Percentiles rank a stretch among this genome's conserved stretches.
phyloP scores from a whole-genome alignment of 2,797 vertebrate genomes.

The Poeciliopsis paucimaculata region DNA sequence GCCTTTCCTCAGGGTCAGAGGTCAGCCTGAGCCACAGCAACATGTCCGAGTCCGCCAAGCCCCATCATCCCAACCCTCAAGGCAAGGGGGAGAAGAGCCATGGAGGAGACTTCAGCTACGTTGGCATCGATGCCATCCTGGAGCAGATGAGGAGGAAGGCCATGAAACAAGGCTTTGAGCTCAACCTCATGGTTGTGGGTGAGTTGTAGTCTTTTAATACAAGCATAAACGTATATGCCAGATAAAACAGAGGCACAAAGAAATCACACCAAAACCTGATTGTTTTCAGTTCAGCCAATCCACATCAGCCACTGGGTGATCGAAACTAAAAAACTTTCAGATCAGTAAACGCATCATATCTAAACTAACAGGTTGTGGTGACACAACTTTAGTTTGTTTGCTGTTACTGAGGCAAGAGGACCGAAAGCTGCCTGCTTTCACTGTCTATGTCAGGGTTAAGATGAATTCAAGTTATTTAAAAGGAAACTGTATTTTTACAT shows the following conservation, averaged over 20 bases:
- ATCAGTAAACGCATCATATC: background rate
- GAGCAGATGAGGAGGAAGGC: constrained; percentile 98
- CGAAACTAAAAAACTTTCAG: background rate
- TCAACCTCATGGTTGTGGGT: constrained; percentile 99
- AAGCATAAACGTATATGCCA: background rate
- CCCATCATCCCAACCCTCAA: constrained; percentile 67
- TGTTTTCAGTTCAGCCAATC: background rate
- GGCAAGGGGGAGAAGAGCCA: constrained; percentile 83
- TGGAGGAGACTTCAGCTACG: constrained; percentile 88
- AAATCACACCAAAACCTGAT: background rate
- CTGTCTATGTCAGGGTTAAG: background rate
- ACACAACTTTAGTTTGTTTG: background rate
- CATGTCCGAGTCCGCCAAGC: constrained; percentile 89
- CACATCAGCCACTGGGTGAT: background rate
- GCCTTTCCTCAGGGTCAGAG: constrained; percentile 76
- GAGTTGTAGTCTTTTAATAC: constrained; percentile 74
- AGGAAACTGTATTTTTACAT: background rate
- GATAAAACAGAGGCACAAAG: background rate
- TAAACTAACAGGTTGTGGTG: background rate
- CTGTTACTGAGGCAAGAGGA: background rate
- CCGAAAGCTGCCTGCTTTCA: background rate
- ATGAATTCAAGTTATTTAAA: background rate
- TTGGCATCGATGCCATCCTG: constrained; percentile 95
- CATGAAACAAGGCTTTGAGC: constrained; percentile 98
- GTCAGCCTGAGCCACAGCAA: constrained; percentile 78